A percentile compares a stretch with the other conserved stretches of the same genome.
phyloP scores from a whole-genome alignment of 2,113 vertebrate species.

The Tragelaphus strepsiceros region DNA sequence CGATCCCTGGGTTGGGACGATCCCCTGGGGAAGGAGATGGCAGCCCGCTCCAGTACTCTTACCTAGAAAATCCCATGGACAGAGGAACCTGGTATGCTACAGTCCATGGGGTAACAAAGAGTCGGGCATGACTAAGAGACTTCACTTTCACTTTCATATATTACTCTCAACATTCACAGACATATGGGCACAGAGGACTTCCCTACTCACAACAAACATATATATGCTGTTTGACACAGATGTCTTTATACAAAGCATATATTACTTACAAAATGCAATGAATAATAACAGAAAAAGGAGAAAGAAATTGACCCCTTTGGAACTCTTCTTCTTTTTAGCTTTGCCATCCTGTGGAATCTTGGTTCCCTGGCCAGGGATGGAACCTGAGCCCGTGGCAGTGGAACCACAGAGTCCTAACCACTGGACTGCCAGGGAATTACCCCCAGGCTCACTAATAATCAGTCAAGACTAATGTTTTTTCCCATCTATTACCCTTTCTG shows the following conservation, averaged over 20 bases:
- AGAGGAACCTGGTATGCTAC: no score
- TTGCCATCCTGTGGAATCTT: neutral
- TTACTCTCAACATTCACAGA: neutral
- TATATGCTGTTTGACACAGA: neutral
- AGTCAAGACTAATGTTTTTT: neutral
- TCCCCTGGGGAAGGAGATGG: no score
- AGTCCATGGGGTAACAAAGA: no score
- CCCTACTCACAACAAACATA: neutral
- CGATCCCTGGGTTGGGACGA: no score
- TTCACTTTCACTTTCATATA: neutral
- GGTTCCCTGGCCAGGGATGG: neutral
- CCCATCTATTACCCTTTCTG: neutral
- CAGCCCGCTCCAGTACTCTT: no score
- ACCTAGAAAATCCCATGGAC: no score
- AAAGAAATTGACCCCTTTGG: neutral
- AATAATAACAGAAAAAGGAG: neutral
- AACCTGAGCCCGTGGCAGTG: neutral
- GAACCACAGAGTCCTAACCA: neutral
- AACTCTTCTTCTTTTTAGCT: neutral
- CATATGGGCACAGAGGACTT: neutral
- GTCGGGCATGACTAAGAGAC: no score
- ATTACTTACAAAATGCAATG: neutral
- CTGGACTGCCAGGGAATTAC: neutral
- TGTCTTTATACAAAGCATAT: neutral
- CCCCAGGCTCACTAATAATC: neutral